Base-by-base conservation (phyloP, 1,140 invertebrate genomes). In the Ostrea edulis region DNA sequence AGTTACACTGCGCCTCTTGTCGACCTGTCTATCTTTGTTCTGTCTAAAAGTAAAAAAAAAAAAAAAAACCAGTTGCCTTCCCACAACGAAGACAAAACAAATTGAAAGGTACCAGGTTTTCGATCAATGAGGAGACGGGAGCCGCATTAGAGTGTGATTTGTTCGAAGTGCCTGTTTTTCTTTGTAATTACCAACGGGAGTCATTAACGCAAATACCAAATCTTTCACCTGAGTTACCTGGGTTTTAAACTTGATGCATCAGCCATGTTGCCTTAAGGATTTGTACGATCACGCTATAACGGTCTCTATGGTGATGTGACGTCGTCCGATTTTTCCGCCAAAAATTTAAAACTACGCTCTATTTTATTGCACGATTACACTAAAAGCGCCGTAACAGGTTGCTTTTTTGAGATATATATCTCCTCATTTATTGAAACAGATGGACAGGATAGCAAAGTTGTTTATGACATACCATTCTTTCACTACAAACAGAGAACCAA, bases 171-270 rank as follows among this genome's bases (percentile, higher is more conserved):
- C 82, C 82, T 83, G 52, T 54, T 83, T 83, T 44, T 83, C 82
- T 83, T 83, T 83, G 82, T 83, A 83, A 83, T 83, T 83, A 83
- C 52, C 52, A 52, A 54, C 82, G 44, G 82, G 44, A 83, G 82
- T 51, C 82, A 83, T 83, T 83, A 83, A 54, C 82, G 82, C 82
- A 52, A 83, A 83, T 83, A 53, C 82, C 44, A 54, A 53, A 53
- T 83, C 82, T 83, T 83, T 83, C 52, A 83, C 82, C 82, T 83
- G 82, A 83, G 82, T 83, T 52, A 83, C 44, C 82, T 53, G 82
- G 44, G 52, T 54, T 53, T 83, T 83, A 83, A 53, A 83, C 82
- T 25, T 77, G 68, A 77, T 77, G 68, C 68, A 77, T 77, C 68
- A 77, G 29, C 68, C 22, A 29, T 22, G 68, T 77, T 77, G 68